Base-by-base conservation (phyloP, 2,113 vertebrate species). In the Hippocampus barbouri region DNA sequence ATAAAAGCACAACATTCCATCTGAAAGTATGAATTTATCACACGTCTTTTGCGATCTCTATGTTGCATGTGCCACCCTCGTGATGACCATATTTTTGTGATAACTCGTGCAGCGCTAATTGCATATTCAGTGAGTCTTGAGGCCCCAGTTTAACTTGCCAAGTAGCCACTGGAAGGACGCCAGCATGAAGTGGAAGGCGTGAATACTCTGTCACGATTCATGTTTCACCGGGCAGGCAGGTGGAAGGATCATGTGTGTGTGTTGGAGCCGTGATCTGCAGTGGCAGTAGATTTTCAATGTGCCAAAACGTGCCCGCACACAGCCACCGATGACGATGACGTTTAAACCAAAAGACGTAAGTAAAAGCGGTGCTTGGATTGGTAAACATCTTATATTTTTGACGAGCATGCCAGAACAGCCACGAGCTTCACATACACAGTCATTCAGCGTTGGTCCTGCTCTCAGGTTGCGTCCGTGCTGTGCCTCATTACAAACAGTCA, bases 191-290 rank as follows among this genome's bases (percentile, higher is more conserved):
- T 67, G 62, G 57, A 62, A 66, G 70, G 66, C 0, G 21, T 43
- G 57, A 76, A 80, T 43, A 69, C 68, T 81, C 45, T 34, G 30
- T 21, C 20, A 12, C 11, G 12, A 68, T 70, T 77, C 63, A 49
- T n/a, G 69, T 84, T 78, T 78, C 75, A 71, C 70, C 47, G 57
- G 70, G 67, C 75, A 74, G 70, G 67, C 75, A 74, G 79, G 70
- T 82, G 72, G 73, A 47, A 73, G 47, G 70, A 69, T n/a, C 8
- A 8, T n/a, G 5, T 67, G 54, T 69, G 30, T 66, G 67, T 65
- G 23, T 70, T 62, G 30, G 65, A 73, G 70, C 53, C 11, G 23
- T 18, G 2, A 72, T 62, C 49, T 76, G 66, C n/a, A 53, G 43
- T 8, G 15, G 49, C 56, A 69, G 59, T 59, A 71, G n/a, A 67